Evolutionary conservation across 2,888 invertebrate genomes (phyloP), one percentile per base, ranked within the genome.

Genomic region (Polydrusus tereticollis): DNA sequence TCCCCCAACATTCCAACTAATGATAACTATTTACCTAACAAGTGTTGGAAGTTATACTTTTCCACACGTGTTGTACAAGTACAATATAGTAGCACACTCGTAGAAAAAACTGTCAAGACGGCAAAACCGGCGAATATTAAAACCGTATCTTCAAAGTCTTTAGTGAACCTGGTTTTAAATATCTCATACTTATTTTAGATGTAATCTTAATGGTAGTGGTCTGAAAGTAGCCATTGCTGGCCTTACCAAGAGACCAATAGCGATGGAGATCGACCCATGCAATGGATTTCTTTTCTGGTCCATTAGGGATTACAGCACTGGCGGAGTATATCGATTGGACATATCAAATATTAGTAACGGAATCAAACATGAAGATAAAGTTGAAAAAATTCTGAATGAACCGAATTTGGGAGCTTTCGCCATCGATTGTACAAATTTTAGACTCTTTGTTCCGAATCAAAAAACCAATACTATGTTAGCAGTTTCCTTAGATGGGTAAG

Each of bases 271-370:
- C 0, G 98, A 98, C 87, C 95, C 98, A 33, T 92, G 94, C 80
- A 97, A 97, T 84, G 98, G 97, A 6, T 96, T 93, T 84, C 85
- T 97, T 23, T 97, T 95, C 84, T 96, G 94, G 92, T 89, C 90
- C 3, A 85, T 90, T 63, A 86, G 87, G 67, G 89, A 89, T 18
- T 84, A 84, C 5, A 84, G 84, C 23, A 87, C 88, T 29, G 90
- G 90, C 4, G 94, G 94, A 0, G 83, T 96, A 6, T 95, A 92
- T 83, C 88, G 94, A 33, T 83, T 94, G 18, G 95, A 95, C 80
- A 86, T 95, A 50, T 91, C 92, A 0, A 92, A 93, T 78, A 91
- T 93, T 58, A 92, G 92, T 65, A 93, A 93, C 79, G 92, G 92
- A 1, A 90, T 92, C 0, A 90, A 89, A 68, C 92, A 92, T 80